Conservation (phyloP, 1,140 invertebrate species). For the Pantala flavescens region DNA sequence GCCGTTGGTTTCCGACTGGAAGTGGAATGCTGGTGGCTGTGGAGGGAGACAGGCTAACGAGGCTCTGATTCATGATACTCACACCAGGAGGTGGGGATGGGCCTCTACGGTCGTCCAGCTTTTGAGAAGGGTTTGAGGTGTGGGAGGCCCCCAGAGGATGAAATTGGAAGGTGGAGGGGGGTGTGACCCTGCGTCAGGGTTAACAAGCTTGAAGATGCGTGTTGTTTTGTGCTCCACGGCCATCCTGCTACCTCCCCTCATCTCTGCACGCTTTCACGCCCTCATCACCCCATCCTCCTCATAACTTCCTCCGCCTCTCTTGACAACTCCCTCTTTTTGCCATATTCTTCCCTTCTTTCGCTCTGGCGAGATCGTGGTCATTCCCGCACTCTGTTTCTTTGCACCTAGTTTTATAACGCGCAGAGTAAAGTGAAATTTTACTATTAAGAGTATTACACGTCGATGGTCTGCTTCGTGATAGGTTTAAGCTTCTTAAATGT, state of each 20-base stretch:
- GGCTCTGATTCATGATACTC: not conserved
- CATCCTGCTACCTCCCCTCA: not conserved
- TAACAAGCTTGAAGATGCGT: constrained; percentile 1
- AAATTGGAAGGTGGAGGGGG: not conserved
- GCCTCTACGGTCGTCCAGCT: not conserved
- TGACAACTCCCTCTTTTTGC: too few species aligned
- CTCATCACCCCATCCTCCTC: not conserved
- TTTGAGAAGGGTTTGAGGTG: not conserved
- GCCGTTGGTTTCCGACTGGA: not conserved
- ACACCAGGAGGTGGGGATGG: not conserved
- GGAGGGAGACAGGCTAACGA: not conserved
- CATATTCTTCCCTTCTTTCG: too few species aligned
- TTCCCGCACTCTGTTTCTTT: too few species aligned
- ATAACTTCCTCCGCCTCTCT: too few species aligned
- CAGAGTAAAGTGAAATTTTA: too few species aligned
- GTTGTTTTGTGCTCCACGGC: not conserved
- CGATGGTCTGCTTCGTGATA: too few species aligned
- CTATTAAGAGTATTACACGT: too few species aligned
- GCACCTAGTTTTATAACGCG: too few species aligned
- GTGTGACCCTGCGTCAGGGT: not conserved
- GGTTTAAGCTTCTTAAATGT: too few species aligned
- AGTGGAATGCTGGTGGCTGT: not conserved
- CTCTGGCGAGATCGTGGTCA: too few species aligned
- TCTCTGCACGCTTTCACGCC: not conserved
- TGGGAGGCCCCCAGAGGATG: not conserved